phyloP scores from a whole-genome alignment of 2,113 vertebrate species.

The Tympanuchus pallidicinctus region DNA sequence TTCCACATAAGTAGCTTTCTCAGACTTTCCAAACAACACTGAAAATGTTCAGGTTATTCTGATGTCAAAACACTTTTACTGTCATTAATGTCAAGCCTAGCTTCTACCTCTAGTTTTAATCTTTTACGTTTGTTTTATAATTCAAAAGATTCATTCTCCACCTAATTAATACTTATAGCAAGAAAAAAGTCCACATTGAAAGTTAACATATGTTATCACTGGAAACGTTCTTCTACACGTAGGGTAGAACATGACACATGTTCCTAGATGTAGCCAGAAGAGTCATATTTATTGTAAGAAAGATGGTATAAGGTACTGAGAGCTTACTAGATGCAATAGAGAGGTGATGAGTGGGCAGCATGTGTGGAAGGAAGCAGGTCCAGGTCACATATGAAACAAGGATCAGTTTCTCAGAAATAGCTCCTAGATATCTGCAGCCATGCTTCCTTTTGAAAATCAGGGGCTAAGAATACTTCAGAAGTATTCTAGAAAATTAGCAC shows the following conservation, averaged over 20 bases:
- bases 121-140: background rate
- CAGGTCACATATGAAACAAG: background rate
- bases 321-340: background rate
- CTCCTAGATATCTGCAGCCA: background rate
- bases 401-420: background rate
- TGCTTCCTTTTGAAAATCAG: background rate
- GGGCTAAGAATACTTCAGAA: background rate
- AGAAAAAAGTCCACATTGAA: background rate
- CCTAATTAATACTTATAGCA: background rate
- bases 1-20: background rate
- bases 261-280: background rate
- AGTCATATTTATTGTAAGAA: background rate
- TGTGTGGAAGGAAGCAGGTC: background rate
- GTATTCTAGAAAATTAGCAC: background rate
- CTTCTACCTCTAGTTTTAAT: background rate
- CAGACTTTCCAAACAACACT: background rate
- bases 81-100: background rate
- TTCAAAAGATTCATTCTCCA: background rate
- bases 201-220: background rate
- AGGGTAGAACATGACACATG: background rate
- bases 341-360: background rate
- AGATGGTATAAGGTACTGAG: accelerated
- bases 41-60: background rate
- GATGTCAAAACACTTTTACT: background rate
- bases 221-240: background rate